Evolutionary conservation across 2,797 vertebrate species (phyloP).

Genomic region (Toxotes lorentzi): DNA sequence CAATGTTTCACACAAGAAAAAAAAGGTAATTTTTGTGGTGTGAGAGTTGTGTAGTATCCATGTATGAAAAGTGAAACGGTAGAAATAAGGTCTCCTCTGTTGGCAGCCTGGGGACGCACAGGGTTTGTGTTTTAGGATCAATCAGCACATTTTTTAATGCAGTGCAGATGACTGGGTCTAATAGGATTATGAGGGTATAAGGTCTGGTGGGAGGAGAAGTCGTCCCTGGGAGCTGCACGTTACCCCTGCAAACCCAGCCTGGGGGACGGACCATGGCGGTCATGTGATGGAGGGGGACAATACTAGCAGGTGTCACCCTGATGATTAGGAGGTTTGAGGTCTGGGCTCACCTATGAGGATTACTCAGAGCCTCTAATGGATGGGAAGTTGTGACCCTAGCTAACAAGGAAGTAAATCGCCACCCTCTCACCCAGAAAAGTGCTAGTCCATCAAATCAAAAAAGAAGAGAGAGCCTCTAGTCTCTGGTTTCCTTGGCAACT

Average conservation of each 20-base stretch:
- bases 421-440: constrained; percentile 45
- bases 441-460: constrained; percentile 28
- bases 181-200: constrained; percentile 82
- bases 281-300: constrained; percentile 70
- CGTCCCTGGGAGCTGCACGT: constrained; percentile 30
- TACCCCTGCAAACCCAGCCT: constrained; percentile 30
- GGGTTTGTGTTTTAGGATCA: constrained; percentile 53
- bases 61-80: constrained; percentile 28
- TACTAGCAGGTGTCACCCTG: constrained; percentile 67
- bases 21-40: background rate
- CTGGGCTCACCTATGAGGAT: constrained; percentile 65
- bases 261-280: constrained; percentile 34
- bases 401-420: constrained; percentile 49
- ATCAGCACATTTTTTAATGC: constrained; percentile 65
- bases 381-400: constrained; percentile 45
- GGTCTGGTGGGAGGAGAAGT: constrained; percentile 44
- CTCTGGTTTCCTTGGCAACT: constrained; percentile 75
- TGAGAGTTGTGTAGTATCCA: background rate
- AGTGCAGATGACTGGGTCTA: constrained; percentile 73
- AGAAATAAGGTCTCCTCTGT: constrained; percentile 3
- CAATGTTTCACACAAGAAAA: constrained; percentile 22
- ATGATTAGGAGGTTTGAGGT: constrained; percentile 62
- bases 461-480: background rate
- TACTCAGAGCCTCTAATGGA: constrained; percentile 68
- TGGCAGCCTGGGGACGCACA: constrained; percentile 9